Conservation (phyloP, 2,797 vertebrate species). For the Sylvia borin region DNA sequence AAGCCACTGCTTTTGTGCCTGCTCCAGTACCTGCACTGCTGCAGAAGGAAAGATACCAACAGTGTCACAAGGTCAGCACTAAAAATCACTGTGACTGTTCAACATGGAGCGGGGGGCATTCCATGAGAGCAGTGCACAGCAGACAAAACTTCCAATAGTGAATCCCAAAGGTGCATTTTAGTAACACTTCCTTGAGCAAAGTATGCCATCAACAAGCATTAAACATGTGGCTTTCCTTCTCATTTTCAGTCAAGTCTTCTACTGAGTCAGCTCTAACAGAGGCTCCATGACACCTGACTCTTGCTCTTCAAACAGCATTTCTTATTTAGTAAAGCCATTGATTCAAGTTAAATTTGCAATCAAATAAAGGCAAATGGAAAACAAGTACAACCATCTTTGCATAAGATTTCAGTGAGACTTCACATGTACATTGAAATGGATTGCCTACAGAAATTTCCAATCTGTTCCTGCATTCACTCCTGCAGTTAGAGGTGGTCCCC, state of each 20-base stretch:
- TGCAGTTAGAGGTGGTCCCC: neutral
- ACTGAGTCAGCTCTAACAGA: neutral
- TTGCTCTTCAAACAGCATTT: neutral
- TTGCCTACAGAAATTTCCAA: neutral
- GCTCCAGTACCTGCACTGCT: neutral
- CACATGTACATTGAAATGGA: neutral
- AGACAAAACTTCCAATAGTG: neutral
- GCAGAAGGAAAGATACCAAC: neutral
- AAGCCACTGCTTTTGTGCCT: rapidly evolving
- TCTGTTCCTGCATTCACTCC: neutral
- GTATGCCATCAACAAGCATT: neutral
- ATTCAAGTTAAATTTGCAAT: neutral
- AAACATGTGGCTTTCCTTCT: neutral
- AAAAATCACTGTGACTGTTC: neutral
- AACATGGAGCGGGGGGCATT: rapidly evolving
- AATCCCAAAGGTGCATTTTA: neutral
- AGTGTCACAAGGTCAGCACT: neutral
- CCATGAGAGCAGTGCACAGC: neutral
- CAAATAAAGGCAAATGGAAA: neutral
- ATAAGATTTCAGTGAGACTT: neutral
- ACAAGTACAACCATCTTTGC: neutral
- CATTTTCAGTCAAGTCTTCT: neutral
- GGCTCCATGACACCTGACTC: neutral
- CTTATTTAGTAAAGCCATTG: neutral
- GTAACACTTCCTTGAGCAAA: neutral